These are phyloP conservation scores for Leptonema lineaticorne DNA, from an alignment of 1,140 invertebrate genomes.

Conservation along the genomic window DNA sequence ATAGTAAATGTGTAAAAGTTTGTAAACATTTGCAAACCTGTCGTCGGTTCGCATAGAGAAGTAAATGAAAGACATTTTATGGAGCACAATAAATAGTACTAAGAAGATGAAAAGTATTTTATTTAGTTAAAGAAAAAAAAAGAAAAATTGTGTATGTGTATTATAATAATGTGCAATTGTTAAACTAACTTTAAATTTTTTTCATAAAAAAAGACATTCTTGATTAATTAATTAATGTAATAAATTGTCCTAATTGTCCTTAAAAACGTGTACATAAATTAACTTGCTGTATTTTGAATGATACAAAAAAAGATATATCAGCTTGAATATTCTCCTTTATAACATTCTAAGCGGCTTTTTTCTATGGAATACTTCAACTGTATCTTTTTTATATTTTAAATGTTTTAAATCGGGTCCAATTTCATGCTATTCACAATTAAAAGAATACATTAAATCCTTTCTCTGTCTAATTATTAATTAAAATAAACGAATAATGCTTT, in stretches of 20 bases:
- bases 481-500: slow-evolving; percentile 14
- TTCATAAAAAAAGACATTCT: slow-evolving; percentile 12
- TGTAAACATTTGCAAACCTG: slow-evolving; percentile 9
- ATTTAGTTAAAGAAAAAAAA: slow-evolving; percentile 28
- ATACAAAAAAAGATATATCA: neutral
- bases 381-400: slow-evolving; percentile 3
- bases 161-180: slow-evolving; percentile 18
- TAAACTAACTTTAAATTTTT: slow-evolving; percentile 14
- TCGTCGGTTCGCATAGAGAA: neutral
- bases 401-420: slow-evolving; percentile 10
- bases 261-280: slow-evolving; percentile 22
- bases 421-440: slow-evolving; percentile 11
- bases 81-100: slow-evolving; percentile 42
- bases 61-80: slow-evolving; percentile 32
- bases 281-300: slow-evolving; percentile 16
- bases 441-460: neutral
- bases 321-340: neutral
- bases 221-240: neutral
- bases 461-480: slow-evolving; percentile 10
- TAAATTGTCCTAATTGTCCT: neutral
- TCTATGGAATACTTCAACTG: neutral
- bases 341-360: neutral
- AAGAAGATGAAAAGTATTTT: slow-evolving; percentile 37
- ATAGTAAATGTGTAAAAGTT: slow-evolving; percentile 10
- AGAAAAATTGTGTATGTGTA: slow-evolving; percentile 5